phyloP scores from a whole-genome alignment of 2,113 vertebrate species.

The Struthio camelus region DNA sequence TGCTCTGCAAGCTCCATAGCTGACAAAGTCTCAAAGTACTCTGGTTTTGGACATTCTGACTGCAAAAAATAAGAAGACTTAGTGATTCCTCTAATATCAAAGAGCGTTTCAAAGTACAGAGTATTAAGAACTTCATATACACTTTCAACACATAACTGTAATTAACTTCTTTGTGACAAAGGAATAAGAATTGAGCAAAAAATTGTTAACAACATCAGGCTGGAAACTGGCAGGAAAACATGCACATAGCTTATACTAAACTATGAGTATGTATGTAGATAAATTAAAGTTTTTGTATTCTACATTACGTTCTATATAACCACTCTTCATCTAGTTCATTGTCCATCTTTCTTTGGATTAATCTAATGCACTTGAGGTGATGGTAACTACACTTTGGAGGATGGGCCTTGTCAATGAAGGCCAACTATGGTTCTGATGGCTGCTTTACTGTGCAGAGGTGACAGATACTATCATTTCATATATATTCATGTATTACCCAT shows the following conservation, averaged over 20 bases:
- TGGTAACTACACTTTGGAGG: not conserved
- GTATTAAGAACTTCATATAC: not conserved
- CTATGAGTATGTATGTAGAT: rapidly evolving
- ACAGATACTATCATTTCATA: not conserved
- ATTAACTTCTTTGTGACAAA: not conserved
- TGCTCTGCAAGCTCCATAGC: constrained; percentile 98
- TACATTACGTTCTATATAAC: not conserved
- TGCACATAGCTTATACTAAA: not conserved
- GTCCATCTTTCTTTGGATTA: not conserved
- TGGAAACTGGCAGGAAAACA: not conserved
- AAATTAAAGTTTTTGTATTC: not conserved
- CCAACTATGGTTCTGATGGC: not conserved
- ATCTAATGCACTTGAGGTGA: not conserved
- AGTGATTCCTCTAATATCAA: not conserved
- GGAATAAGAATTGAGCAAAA: not conserved
- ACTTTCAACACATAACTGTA: rapidly evolving
- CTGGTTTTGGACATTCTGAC: constrained; percentile 86
- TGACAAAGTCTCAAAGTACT: constrained; percentile 92
- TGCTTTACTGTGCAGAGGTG: not conserved
- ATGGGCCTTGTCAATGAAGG: not conserved
- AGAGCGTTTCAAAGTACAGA: not conserved
- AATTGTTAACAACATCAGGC: rapidly evolving
- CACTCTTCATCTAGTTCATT: not conserved
- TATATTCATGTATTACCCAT: not conserved
- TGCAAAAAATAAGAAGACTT: constrained; percentile 62